Conservation (phyloP, 2,888 invertebrate species). For the Macrophya annulata region DNA sequence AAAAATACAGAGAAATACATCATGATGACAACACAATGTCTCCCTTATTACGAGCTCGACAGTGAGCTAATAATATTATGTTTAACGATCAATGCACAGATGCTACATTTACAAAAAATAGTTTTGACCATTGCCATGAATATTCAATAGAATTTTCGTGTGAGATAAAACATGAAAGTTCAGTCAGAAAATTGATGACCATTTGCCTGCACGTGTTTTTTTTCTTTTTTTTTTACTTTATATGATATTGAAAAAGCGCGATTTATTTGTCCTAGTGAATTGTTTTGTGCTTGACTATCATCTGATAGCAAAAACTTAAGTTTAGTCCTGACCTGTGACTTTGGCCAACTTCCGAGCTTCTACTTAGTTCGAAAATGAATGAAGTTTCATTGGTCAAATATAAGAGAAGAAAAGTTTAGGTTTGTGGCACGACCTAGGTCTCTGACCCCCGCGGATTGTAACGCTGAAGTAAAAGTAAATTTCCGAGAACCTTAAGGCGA, state of each 20-base stretch:
- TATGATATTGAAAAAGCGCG: neutral
- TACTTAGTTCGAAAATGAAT: conserved; percentile 29
- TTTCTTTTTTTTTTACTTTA: neutral
- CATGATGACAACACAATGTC: neutral
- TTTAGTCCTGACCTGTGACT: conserved; percentile 1
- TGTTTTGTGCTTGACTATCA: neutral
- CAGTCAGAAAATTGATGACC: neutral
- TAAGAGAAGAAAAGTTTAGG: neutral
- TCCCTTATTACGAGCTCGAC: neutral
- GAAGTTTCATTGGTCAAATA: neutral
- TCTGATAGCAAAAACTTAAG: neutral
- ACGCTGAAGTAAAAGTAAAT: neutral
- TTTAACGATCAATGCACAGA: conserved; percentile 11
- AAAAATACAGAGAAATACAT: neutral
- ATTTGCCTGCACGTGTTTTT: neutral
- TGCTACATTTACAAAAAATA: neutral
- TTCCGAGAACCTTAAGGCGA: neutral
- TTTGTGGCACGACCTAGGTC: neutral
- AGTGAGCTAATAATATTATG: neutral
- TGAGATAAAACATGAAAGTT: neutral
- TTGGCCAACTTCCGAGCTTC: conserved; percentile 1
- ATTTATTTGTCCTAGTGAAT: neutral
- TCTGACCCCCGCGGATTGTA: conserved; percentile 12
- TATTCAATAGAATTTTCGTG: neutral
- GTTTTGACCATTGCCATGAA: neutral